Base-by-base conservation (phyloP, 1,140 invertebrate species). In the Vollenhovia emeryi region DNA sequence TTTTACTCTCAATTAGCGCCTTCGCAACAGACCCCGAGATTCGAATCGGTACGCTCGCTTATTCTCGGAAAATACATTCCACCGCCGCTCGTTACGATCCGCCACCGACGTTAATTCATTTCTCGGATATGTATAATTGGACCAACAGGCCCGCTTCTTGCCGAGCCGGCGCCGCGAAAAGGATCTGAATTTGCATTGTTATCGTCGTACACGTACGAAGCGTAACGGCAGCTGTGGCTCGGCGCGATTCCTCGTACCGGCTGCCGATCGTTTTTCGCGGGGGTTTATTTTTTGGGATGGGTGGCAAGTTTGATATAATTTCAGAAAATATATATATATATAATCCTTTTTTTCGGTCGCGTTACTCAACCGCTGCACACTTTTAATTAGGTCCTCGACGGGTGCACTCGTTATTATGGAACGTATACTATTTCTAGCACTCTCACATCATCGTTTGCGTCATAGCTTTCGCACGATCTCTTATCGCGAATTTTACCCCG, bases 1-100 rank as follows among this genome's bases (percentile, higher is more conserved):
- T 89, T 91, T 91, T 90, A 85, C 86, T 91, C 88, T 92, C 91
- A 92, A 92, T 92, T 92, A 92, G 88, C 90, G 88, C 89, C 88
- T 87, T 69, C 73, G 87, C 86, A 86, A 90, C 87, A 85, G 91
- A 91, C 90, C n/a, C 89, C 86, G 83, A 79, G 80, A 89, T 87
- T 90, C 73, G 40, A 66, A 88, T 89, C 75, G 27, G 36, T 66
- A 50, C 13, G 78, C 48, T 40, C 76, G 15, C 52, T 43, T 71
- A 68, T 87, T 69, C 73, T 75, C 64, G 73, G 86, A 87, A 84
- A 75, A 78, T 86, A 76, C 78, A 75, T 45, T 62, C 75, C 48
- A 36, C 21, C 21, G 75, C 50, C 73, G 30, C 62, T 90, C 82
- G 73, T 88, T 89, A 43, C 66, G 45, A 82, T 86, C 55, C 75